Evolutionary conservation across 2,888 invertebrate species (phyloP), one percentile per base, ranked within the genome.

Genomic region (Trachelus troglodyta): DNA sequence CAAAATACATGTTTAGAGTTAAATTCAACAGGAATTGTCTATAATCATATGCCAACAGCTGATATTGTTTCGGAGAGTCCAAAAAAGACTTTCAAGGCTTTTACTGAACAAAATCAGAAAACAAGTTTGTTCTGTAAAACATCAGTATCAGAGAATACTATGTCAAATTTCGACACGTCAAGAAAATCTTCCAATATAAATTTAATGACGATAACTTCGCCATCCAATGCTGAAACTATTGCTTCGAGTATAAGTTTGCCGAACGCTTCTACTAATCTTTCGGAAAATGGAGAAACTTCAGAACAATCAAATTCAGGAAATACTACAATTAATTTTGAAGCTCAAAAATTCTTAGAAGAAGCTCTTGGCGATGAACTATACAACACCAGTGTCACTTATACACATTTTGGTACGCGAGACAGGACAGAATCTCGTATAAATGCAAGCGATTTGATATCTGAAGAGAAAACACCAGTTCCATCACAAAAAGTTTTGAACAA

Each of bases 291-390:
- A 12, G 75, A 15, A 12, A 78, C 23, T 12, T 74, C 35, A 2
- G 23, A n/a, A 3, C 23, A n/a, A 74, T 30, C 31, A 30, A n/a
- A 12, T n/a, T 75, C 77, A 11, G 74, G 56, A 12, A 78, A 83
- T 30, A 76, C 73, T 1, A 78, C 80, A 12, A 74, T 79, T 34
- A 81, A 82, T 1, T 79, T 79, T 56, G 81, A 86, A 68, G 85
- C 86, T 35, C 84, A 87, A n/a, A 80, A 81, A 69, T 87, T 87
- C 79, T 82, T 87, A 73, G 81, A 84, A 37, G 75, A 84, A 2
- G 88, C 87, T 12, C 81, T 87, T 15, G 88, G 86, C 11, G 85
- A 86, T 30, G 86, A 87, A 75, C 76, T 86, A 9, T 82, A 83
- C 34, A 84, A 81, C 33, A 81, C 82, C 1, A 81, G 81, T 12